phyloP scores from a whole-genome alignment of 2,888 invertebrate genomes.

The Heliconius erato region DNA sequence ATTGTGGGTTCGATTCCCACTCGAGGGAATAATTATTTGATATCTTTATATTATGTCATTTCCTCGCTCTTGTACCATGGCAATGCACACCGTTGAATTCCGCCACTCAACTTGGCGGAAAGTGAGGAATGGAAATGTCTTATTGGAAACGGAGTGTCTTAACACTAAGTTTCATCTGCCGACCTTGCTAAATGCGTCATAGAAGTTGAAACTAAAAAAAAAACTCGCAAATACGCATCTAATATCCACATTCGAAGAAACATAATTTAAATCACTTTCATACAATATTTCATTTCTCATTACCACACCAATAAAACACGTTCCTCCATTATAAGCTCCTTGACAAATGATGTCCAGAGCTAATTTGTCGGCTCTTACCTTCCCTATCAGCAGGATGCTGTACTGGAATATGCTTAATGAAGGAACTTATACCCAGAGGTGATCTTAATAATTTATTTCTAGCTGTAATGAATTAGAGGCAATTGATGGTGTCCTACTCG shows the following conservation, averaged over 20 bases:
- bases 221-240: background rate
- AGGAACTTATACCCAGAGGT: conserved; percentile 62
- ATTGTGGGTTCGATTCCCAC: too few species aligned
- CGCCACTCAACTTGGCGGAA: too few species aligned
- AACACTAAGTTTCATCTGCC: too few species aligned
- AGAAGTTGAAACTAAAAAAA: background rate
- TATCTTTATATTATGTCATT: too few species aligned
- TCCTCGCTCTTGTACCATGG: too few species aligned
- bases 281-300: conserved; percentile 51
- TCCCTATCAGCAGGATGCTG: conserved; percentile 72
- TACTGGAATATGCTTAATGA: conserved; percentile 58
- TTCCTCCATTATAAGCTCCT: conserved; percentile 52
- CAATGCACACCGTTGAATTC: too few species aligned
- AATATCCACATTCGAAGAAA: conserved; percentile 23
- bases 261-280: conserved; percentile 49
- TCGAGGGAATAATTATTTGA: too few species aligned
- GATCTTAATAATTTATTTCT: conserved; percentile 59
- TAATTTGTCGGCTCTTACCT: conserved; percentile 76
- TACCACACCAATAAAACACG: conserved; percentile 50
- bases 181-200: too few species aligned
- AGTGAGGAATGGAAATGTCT: too few species aligned
- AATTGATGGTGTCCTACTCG: conserved; percentile 43
- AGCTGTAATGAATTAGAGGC: conserved; percentile 50
- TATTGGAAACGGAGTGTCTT: too few species aligned
- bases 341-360: conserved; percentile 75